A percentile compares a stretch with the other conserved stretches of the same genome.
phyloP scores from a whole-genome alignment of 2,797 vertebrate genomes.

The Poecilia velifera region DNA sequence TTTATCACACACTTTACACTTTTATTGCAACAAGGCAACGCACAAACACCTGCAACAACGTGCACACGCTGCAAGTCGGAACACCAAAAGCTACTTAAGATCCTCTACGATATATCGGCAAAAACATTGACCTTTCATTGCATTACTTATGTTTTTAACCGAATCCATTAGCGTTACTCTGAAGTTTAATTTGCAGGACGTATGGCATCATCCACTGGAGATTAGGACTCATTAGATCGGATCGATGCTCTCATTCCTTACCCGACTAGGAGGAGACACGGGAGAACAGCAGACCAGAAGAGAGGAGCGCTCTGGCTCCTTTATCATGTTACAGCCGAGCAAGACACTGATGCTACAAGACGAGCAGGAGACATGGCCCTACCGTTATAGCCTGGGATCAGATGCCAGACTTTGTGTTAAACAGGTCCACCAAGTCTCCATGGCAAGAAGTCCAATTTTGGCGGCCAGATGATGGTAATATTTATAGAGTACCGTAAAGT shows the following conservation, averaged over 20 bases:
- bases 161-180: slow-evolving; percentile 12
- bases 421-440: slow-evolving; percentile 14
- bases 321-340: slow-evolving; percentile 51
- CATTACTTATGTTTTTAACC: slow-evolving; percentile 16
- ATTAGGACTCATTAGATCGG: slow-evolving; percentile 58
- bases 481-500: slow-evolving; percentile 39
- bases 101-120: slow-evolving; percentile 13
- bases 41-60: neutral
- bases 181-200: slow-evolving; percentile 30
- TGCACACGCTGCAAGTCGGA: neutral
- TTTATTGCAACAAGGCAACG: slow-evolving; percentile 28
- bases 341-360: slow-evolving; percentile 35
- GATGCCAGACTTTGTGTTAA: slow-evolving; percentile 26
- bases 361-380: slow-evolving; percentile 27
- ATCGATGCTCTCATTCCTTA: slow-evolving; percentile 57
- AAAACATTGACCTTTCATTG: slow-evolving; percentile 11
- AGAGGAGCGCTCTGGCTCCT: slow-evolving; percentile 39
- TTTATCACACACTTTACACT: slow-evolving; percentile 36
- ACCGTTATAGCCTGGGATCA: slow-evolving; percentile 33
- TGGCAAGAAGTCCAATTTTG: neutral
- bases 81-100: slow-evolving; percentile 12
- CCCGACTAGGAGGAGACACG: slow-evolving; percentile 22
- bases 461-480: slow-evolving; percentile 19
- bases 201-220: slow-evolving; percentile 57
- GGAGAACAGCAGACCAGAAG: slow-evolving; percentile 21